These are phyloP conservation scores for Anagrus nilaparvatae DNA, from an alignment of 1,140 invertebrate species.

Conservation along the genomic window DNA sequence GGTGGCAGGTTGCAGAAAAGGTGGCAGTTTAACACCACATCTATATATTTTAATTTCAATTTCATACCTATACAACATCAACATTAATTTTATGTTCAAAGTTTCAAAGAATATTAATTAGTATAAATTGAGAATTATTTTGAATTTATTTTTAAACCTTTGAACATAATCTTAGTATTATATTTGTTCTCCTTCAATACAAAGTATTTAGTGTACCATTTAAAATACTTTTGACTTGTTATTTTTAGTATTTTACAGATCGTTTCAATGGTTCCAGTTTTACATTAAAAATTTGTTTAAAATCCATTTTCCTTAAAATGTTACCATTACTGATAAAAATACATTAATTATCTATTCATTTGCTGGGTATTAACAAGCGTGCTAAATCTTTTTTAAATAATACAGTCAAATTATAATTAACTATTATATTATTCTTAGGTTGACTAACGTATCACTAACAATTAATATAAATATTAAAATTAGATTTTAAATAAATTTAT, in stretches of 20 bases:
- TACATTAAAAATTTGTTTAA: no score
- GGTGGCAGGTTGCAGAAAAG: constrained; percentile 30
- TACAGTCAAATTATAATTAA: no score
- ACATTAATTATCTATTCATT: constrained; percentile 2
- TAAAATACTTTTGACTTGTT: constrained; percentile 20
- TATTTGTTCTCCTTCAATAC: no score
- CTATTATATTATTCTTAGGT: no score
- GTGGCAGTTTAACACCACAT: constrained; percentile 22
- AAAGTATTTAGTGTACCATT: not conserved
- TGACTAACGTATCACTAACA: no score
- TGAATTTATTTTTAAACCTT: constrained; percentile 7
- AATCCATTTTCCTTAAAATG: no score
- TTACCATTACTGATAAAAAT: not conserved
- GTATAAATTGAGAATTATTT: no score
- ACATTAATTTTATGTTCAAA: no score
- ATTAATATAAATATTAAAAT: no score
- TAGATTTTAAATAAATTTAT: no score
- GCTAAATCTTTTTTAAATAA: constrained; percentile 6
- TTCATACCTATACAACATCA: not conserved
- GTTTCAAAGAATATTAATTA: no score
- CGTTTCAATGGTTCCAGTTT: constrained; percentile 29
- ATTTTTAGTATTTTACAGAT: constrained; percentile 36
- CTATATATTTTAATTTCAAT: not conserved
- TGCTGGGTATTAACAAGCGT: constrained; percentile 9
- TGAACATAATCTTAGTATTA: no score